Base-by-base conservation (phyloP, 2,113 vertebrate genomes). In the Amblyopsis rosae region DNA sequence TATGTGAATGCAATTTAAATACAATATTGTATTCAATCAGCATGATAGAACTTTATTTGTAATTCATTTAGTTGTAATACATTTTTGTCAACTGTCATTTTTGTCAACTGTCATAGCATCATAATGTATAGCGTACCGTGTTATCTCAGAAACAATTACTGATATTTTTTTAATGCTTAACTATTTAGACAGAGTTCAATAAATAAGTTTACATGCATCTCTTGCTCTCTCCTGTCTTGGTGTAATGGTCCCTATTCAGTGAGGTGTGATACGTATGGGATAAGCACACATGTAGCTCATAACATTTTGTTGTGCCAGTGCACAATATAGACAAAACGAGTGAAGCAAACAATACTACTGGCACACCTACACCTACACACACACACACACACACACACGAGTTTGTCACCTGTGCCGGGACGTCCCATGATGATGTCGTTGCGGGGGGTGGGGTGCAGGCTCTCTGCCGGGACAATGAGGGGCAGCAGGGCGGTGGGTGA, bases 361-460 rank as follows among this genome's bases (percentile, higher is more conserved):
- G 5, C 35, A 41, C 35, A 41, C 5, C 35, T 41, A 41, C 4
- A 41, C n/a, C n/a, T n/a, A 48, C 12, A 75, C 33, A 45, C 59
- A 61, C 41, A 15, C 33, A 45, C 59, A 45, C 59, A 45, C 59
- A 45, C 35, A 45, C 41, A 61, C 15, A 61, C 50, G 47, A 17
- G n/a, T n/a, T 26, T 61, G 10, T 94, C 93, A 97, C 96, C 96
- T 90, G 96, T 96, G 73, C 96, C 96, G 16, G 96, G 96, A 16
- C 95, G 92, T 76, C 95, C 96, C 94, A 97, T 96, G 83, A 97
- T 95, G 86, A 97, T 94, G 82, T 96, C 95, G 82, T 96, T 97
- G 77, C 95, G 94, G 12, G 96, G 96, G 1, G 92, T 91, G 0
- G 95, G 96, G 73, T 96, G 95, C 77, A 93, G 89, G 65, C 90